phyloP scores from a whole-genome alignment of 2,113 vertebrate species.

The Hiodon alosoides region DNA sequence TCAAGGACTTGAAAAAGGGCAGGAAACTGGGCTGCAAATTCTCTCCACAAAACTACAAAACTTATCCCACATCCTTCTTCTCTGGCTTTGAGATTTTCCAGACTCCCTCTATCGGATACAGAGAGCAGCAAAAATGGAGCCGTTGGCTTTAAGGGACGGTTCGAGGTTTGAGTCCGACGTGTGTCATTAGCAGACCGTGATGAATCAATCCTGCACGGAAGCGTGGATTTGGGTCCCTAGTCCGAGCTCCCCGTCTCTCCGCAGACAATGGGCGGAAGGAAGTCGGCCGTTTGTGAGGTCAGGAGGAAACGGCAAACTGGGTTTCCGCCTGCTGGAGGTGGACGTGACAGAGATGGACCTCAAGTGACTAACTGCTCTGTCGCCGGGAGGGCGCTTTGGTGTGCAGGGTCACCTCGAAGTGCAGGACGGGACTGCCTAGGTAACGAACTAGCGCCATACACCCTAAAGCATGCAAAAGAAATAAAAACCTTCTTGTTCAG shows the following conservation, averaged over 20 bases:
- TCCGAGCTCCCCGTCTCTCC: background rate
- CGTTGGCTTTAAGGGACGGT: background rate
- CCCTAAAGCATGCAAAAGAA: too few species aligned
- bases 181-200: background rate
- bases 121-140: background rate
- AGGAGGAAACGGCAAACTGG: background rate
- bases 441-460: too few species aligned
- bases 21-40: too few species aligned
- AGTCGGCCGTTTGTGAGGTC: background rate
- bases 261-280: slow-evolving; percentile 18
- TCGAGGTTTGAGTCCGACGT: background rate
- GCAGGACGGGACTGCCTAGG: too few species aligned
- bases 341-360: background rate
- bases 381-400: background rate
- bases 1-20: too few species aligned
- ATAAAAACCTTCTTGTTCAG: too few species aligned
- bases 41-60: too few species aligned
- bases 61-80: too few species aligned
- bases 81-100: too few species aligned
- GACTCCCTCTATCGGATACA: background rate
- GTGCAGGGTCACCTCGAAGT: too few species aligned
- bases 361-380: background rate
- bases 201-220: background rate
- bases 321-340: background rate
- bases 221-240: background rate